Evolutionary conservation across 2,888 invertebrate species (phyloP), one percentile per base, ranked within the genome.

Genomic region (Cheilosia grossa): DNA sequence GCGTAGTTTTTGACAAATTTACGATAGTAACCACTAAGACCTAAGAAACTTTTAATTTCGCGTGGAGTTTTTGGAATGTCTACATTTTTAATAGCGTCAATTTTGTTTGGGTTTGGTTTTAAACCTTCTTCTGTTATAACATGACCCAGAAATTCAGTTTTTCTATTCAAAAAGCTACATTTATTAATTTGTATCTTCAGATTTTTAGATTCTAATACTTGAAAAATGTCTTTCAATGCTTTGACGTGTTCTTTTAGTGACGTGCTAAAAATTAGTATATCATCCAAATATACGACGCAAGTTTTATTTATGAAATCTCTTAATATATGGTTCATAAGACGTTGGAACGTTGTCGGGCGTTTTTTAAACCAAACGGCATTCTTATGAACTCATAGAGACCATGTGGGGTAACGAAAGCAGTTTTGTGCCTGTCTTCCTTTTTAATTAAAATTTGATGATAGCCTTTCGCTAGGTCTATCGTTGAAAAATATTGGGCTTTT

Each of bases 11-110:
- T 4, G 4, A 61, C n/a, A 37, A 61, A 61, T 61, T 66, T 53
- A 5, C 24, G 40, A 10, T 33, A 61, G 13, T 47, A 70, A 9
- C 58, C 67, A 17, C 13, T 53, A 1, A 61, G 40, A 4, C 72
- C 69, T 44, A 69, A 27, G 13, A 69, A 69, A 13, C 44, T 44
- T 44, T 69, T 53, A 19, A 69, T 53, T 53, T 93, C 95, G 88
- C 95, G 95, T 91, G 63, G 27, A 87, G 87, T 54, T 88, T 83
- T 21, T 33, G 33, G 56, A 17, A 44, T 6, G 15, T n/a, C 2
- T 42, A 49, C 4, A 6, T 89, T 88, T 74, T 82, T 81, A 17
- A 87, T 79, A 10, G 86, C 87, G 0, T 88, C 88, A 10, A 83
- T 69, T 24, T 51, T 24, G 17, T 33, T 10, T 7, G 10, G 10